Conservation (phyloP, 1,140 invertebrate genomes). For the Cyclina sinensis region DNA sequence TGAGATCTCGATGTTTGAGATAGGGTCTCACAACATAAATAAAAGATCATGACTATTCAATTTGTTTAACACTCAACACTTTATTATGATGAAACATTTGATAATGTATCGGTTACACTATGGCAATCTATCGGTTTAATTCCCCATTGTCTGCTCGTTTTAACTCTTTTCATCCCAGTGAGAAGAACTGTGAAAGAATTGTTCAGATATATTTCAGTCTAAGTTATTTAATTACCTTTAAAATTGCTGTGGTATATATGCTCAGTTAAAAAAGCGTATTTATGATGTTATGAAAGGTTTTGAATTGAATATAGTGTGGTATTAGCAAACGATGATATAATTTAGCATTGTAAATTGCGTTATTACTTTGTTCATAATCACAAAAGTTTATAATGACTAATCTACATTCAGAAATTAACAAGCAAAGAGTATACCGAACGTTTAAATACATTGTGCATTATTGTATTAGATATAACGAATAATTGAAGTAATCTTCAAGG, state of each 20-base stretch:
- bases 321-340: background rate
- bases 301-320: background rate
- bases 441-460: too few species aligned
- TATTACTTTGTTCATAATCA: background rate
- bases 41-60: slow-evolving; percentile 23
- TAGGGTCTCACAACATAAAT: background rate
- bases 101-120: slow-evolving; percentile 28
- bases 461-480: too few species aligned
- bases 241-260: background rate
- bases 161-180: background rate
- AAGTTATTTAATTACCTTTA: background rate
- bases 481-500: too few species aligned
- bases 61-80: slow-evolving; percentile 19
- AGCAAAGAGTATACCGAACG: background rate
- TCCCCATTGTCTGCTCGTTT: background rate
- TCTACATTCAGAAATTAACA: background rate
- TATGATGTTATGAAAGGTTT: background rate
- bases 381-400: background rate
- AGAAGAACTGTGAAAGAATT: too few species aligned
- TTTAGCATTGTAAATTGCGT: background rate
- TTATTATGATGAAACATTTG: slow-evolving; percentile 22
- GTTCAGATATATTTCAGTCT: background rate
- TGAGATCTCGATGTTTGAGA: background rate
- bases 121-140: slow-evolving; percentile 12
- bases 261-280: background rate